phyloP scores from a whole-genome alignment of 2,888 invertebrate genomes.

The Theristus sp. region DNA sequence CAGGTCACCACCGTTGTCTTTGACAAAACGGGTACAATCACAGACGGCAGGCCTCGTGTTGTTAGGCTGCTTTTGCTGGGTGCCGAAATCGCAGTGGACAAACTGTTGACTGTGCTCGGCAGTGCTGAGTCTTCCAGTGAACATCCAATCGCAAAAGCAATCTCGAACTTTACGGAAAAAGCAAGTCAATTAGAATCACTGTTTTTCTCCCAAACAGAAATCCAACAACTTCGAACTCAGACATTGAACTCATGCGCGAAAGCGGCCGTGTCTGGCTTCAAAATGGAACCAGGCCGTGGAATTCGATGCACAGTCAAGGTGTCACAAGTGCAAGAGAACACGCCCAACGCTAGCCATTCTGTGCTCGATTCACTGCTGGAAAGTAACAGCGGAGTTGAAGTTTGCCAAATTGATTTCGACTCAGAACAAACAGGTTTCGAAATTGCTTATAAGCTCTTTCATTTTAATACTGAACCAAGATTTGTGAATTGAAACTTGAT shows the following conservation, averaged over 20 bases:
- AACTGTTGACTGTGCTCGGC: conserved; percentile 56
- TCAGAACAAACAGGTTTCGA: too few relatives aligned
- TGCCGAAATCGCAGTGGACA: conserved; percentile 44
- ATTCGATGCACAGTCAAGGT: conserved; percentile 11
- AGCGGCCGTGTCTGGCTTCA: too few relatives aligned
- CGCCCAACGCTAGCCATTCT: too few relatives aligned
- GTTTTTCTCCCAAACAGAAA: too few relatives aligned
- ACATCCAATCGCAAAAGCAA: conserved; percentile 82
- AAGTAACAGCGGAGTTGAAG: too few relatives aligned
- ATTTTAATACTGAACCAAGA: too few relatives aligned
- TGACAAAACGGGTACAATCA: conserved; percentile 96
- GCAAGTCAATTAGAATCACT: too few relatives aligned
- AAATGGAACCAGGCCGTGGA: conserved; percentile 12
- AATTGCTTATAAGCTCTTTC: too few relatives aligned
- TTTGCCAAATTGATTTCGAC: too few relatives aligned
- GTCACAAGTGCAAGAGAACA: background rate
- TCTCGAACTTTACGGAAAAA: conserved; percentile 67
- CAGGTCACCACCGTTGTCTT: conserved; percentile 78
- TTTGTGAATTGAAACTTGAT: too few relatives aligned
- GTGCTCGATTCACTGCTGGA: too few relatives aligned
- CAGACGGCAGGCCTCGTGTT: conserved; percentile 65
- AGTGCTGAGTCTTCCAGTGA: conserved; percentile 85
- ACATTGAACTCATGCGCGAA: too few relatives aligned
- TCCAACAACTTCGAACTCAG: conserved; percentile 10
- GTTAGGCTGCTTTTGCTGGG: conserved; percentile 45